Base-by-base conservation (phyloP, 2,888 invertebrate species). In the Stegana nigrithorax region DNA sequence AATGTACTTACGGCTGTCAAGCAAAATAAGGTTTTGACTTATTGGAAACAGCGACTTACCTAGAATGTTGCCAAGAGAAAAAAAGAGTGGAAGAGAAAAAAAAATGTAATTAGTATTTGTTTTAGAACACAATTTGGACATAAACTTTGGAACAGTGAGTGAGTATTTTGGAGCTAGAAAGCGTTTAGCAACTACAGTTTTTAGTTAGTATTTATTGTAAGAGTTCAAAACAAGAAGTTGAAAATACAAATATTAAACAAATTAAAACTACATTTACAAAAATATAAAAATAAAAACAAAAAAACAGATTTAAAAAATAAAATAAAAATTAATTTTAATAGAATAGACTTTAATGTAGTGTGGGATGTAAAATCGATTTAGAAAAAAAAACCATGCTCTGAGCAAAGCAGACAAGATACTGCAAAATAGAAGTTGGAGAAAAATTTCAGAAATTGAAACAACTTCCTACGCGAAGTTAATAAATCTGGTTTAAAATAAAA, bases 1-100 rank as follows among this genome's bases (percentile, higher is more conserved):
- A 75, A 78, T 76, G 78, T 76, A 76, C 75, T 76, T 76, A 76
- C 75, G 75, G 75, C 75, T 78, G 69, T 76, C 75, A 70, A 76
- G 78, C 77, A 76, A 69, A 78, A 78, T 78, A 78, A 75, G 78
- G 78, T 76, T 76, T 76, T 75, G 78, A 71, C 77, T 77, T 71
- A 75, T 76, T 76, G 78, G 76, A 78, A 75, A 75, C 78, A 76
- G 75, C 75, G 75, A 76, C 75, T 76, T 76, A 76, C 75, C 75
- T 76, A 67, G 1, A 69, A 76, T 78, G 79, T 76, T 76, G 78
- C 75, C 75, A 78, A 67, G 1, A 69, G 78, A 69, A 51, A 29
- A 58, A 63, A 59, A 50, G 23, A 64, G 55, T 10, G 32, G 10
- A 25, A 25, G 25, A 14, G 26, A 32, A 53, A 58, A 63, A 12